Percentiles rank a stretch among this genome's conserved stretches.
Evolutionary conservation across 2,113 vertebrate species (phyloP).

Genomic region (Apodemus sylvaticus): DNA sequence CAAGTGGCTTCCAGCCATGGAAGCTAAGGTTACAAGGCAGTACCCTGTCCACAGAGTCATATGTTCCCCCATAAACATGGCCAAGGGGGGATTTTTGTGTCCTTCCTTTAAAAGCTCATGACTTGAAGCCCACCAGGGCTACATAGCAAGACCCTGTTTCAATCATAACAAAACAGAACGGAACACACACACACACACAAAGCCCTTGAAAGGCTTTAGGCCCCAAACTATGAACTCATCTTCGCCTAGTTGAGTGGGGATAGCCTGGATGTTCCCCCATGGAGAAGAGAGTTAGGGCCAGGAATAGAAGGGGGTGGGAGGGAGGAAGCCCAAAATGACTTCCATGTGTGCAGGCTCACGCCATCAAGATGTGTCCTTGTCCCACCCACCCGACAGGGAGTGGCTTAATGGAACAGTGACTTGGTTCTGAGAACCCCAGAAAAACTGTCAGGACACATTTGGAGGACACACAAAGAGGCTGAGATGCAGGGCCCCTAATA

Average conservation of each 20-base stretch:
- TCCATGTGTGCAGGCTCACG: conserved; percentile 64
- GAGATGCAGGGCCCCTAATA: background rate
- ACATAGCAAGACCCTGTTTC: background rate
- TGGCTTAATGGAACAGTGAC: background rate
- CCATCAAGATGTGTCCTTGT: background rate
- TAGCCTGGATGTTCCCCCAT: background rate
- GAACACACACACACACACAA: background rate
- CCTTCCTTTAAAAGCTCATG: background rate
- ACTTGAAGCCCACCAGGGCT: background rate
- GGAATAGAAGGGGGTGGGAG: background rate
- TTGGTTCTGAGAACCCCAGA: background rate
- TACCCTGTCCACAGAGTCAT: background rate
- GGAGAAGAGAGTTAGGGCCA: background rate
- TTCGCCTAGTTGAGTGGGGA: background rate
- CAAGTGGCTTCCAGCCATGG: background rate
- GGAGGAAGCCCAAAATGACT: conserved; percentile 46
- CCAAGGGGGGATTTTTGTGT: background rate
- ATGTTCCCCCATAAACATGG: background rate
- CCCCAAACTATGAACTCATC: background rate
- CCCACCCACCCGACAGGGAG: background rate
- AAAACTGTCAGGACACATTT: background rate
- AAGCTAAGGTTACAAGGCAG: background rate
- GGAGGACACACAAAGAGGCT: background rate
- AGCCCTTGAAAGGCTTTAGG: background rate
- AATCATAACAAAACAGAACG: background rate